Evolutionary conservation across 2,888 invertebrate genomes (phyloP), one percentile per base, ranked within the genome.

Genomic region (Lepidocyrtinus sp.): DNA sequence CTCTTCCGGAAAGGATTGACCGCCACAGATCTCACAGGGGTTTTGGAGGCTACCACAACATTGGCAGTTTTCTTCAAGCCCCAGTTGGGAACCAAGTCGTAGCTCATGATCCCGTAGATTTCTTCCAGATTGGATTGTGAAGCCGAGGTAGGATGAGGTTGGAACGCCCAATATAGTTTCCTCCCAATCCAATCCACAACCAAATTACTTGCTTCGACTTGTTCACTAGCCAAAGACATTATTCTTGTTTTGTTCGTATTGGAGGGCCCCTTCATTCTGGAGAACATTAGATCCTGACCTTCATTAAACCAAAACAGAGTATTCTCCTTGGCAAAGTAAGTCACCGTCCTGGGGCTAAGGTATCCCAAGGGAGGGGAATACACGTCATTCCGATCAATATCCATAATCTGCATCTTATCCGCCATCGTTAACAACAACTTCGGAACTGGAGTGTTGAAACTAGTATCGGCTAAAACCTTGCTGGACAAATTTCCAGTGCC

Each of bases 171-270:
- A 88, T 95, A 97, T 3, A 97, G 90, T 63, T 93, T 92, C 67
- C 96, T 91, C 67, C 94, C 92, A 61, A 97, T 92, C 97, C 97
- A 98, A 89, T 98, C 97, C 0, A 96, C 91, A 1, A 94, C 92
- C 25, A 97, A 89, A 80, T 83, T 83, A 1, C 81, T 82, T 0
- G 83, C 83, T 75, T 83, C 84, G 0, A 74, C 76, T 67, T 62
- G 46, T 9, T 46, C 19, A n/a, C 91, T 91, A 36, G 91, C 90
- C 76, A 93, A 88, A 12, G 91, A 89, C 0, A 91, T 88, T 45
- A 93, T 89, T 62, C 82, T 62, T 9, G 74, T 71, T 24, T 82
- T 82, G 19, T 82, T 82, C 2, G 2, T 24, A 5, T 9, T 45
- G 1, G 63, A 22, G n/a, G 2, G n/a, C 0, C n/a, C 22, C 73